Conservation (phyloP, 2,797 vertebrate species). For the Anisognathus igniventris region DNA sequence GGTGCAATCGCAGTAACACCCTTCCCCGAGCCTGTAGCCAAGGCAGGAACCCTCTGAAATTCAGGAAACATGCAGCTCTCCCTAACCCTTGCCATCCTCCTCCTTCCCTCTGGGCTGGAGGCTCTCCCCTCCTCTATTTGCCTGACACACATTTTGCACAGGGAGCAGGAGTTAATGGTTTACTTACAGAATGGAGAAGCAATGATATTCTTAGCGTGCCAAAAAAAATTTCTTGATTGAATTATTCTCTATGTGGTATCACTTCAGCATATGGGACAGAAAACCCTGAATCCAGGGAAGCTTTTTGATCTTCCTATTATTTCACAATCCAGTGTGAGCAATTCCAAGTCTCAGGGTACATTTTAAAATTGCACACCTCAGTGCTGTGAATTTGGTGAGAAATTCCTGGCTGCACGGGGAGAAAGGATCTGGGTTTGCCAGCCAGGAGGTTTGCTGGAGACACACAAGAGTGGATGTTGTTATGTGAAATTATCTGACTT, state of each 20-base stretch:
- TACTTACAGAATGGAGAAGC: not conserved
- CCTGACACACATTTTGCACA: not conserved
- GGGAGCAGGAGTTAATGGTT: not conserved
- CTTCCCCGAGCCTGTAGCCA: not conserved
- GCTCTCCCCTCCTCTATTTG: not conserved
- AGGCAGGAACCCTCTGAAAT: not conserved
- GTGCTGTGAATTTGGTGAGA: not conserved
- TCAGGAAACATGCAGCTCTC: not conserved
- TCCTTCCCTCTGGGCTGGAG: not conserved
- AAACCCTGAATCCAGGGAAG: not conserved
- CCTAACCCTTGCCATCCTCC: not conserved
- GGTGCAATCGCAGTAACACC: not conserved
- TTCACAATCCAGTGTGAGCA: not conserved
- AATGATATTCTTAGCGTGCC: accelerated
- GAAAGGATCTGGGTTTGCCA: not conserved
- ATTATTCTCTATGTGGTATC: not conserved
- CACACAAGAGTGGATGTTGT: not conserved
- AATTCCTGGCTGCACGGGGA: not conserved
- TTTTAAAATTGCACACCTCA: not conserved
- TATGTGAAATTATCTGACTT: not conserved
- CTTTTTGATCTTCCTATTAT: not conserved
- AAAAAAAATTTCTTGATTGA: not conserved
- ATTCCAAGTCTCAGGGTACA: not conserved
- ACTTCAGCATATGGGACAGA: not conserved
- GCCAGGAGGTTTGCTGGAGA: not conserved